Base-by-base conservation (phyloP, 2,888 invertebrate species). In the Philonicus albiceps region DNA sequence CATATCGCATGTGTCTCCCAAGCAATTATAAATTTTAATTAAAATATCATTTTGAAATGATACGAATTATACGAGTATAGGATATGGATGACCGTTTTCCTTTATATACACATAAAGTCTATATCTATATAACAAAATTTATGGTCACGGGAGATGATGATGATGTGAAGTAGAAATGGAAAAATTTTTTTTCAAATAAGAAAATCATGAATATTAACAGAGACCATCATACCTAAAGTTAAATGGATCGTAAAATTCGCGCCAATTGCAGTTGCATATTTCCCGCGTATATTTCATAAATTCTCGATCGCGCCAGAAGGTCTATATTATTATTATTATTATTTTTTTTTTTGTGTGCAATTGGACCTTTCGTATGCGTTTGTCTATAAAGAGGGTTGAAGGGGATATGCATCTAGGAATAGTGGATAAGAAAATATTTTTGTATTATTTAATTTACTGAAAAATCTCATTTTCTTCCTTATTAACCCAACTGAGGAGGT, bases 211-310 rank as follows among this genome's bases (percentile, higher is more conserved):
- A 43, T 16, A 43, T 16, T n/a, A 43, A 43, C 13, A 43, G 16
- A 3, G 7, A 19, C 73, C 64, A n/a, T 73, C 72, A 84, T 72
- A 43, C 27, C 81, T 73, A 84, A 73, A 72, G 72, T 72, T 27
- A 84, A 84, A 84, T 84, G 84, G 72, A 72, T 84, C 84, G 72
- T 84, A 84, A 84, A 72, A 84, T 84, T 84, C 84, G 84, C 84
- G 40, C 84, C 84, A 84, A 73, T 84, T 84, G 72, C 30, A 72
- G 40, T 73, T 37, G 40, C 13, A 73, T 43, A 43, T 34, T 7
- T 34, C 81, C 5, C 34, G 22, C 34, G 40, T 37, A 22, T 27
- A 27, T 4, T 53, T 31, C 81, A 83, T 72, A 72, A 72, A 83
- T 64, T 22, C n/a, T n/a, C 53, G 37, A 40, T 13, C 37, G 49